Base-by-base conservation (phyloP, 2,797 vertebrate genomes). In the Stomatorhinus walkeri region DNA sequence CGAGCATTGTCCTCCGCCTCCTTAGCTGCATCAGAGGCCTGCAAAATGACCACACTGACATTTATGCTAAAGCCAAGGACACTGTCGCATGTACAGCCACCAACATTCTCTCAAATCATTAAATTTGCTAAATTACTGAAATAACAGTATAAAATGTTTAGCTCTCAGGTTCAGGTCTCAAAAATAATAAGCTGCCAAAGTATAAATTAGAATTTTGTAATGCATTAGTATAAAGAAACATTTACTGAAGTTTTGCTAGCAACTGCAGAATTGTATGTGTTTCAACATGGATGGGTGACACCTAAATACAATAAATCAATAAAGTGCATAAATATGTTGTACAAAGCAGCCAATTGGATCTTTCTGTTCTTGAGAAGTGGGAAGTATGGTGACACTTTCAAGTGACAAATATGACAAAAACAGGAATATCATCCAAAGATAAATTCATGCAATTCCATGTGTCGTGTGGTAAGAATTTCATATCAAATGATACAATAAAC, bases 1-100 rank as follows among this genome's bases (percentile, higher is more conserved):
- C 97, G 96, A 51, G 98, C 98, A 3, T 97, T 98, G 92, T 97
- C 96, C 91, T 99, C 98, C 0, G 98, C 98, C 91, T 98, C 97
- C 92, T 98, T 98, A 0, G 98, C 98, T 49, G 95, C 97, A 89
- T 96, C 95, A 0, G 98, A 98, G 6, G 97, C 97, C 98, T 99
- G 92, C 0, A 64, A 59, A 22, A 83, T 19, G 24, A 61, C 81
- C 46, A 19, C 28, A 64, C 52, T 4, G 81, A 49, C 48, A 76
- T 36, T 32, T 24, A 61, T 32, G 36, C 3, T n/a, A 64, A 36
- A 40, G 22, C 46, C 12, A 32, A 43, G 46, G 43, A 49, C 22
- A 22, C 14, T 10, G 19, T 40, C 19, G 2, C 61, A 72, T 72
- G 10, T 12, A 32, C 5, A 76, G 32, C 5, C 7, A 4, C 28